Evolutionary conservation across 2,113 vertebrate genomes (phyloP), one percentile per base, ranked within the genome.

Genomic region (Platichthys flesus): DNA sequence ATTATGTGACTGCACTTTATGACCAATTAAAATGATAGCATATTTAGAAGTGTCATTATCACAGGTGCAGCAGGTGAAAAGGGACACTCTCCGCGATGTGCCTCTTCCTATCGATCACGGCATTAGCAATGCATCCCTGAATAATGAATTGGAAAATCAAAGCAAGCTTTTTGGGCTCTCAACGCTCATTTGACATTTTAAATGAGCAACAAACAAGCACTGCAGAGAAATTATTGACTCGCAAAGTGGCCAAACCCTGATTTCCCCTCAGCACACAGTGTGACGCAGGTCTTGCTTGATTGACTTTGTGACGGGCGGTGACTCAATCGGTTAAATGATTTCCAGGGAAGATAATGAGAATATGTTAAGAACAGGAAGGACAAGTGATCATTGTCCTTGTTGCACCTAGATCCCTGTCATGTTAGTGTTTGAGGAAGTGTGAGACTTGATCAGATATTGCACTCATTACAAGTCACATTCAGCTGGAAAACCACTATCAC

Each of bases 111-210:
- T 83, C 26, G 74, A 88, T 73, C 42, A 65, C 57, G 1, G 28
- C 68, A 83, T 85, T 81, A 85, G 60, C 58, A 52, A 68, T 75
- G 71, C 65, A 57, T 67, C 12, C 0, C 51, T 57, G 47, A 73
- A 49, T 78, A 85, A 85, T 79, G 72, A 73, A 83, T 24, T 74
- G 61, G 67, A 62, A 83, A 85, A 85, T 83, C 74, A 62, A 71
- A 71, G 71, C 71, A 69, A 45, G 31, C 51, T 65, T 70, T 74
- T 65, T 60, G 58, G 74, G 74, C 67, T 78, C 80, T 66, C n/a
- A 1, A 23, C 63, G 67, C 14, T 72, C 71, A 65, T 84, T 58
- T 84, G 69, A 87, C 60, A 84, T 82, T 88, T 76, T 56, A 70
- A 84, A 86, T 59, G 63, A 70, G 73, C 37, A 45, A 45, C 64